Evolutionary conservation across 1,140 invertebrate species (phyloP).

Genomic region (Drosophila cardini): DNA sequence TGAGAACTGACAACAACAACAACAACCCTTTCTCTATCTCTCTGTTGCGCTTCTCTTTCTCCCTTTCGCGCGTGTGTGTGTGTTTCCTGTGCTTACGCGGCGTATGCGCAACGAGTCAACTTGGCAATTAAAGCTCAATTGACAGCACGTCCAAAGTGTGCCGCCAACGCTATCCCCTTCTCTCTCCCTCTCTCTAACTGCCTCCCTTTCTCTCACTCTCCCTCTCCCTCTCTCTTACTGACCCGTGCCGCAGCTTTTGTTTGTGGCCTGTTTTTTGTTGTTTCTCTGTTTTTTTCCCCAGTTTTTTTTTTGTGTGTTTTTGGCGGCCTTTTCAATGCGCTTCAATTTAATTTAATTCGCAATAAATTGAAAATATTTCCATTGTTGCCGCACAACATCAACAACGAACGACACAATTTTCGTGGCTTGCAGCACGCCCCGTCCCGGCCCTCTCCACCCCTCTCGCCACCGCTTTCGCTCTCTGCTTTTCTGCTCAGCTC

Average conservation of each 20-base stretch:
- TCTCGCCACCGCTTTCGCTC: too few species aligned
- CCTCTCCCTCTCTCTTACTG: neutral
- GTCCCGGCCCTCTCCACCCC: neutral
- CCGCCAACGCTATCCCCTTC: constrained; percentile 52
- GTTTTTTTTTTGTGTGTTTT: constrained; percentile 16
- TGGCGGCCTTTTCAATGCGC: constrained; percentile 74
- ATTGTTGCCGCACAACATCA: constrained; percentile 56
- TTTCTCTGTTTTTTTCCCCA: constrained; percentile 39
- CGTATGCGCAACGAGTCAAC: constrained; percentile 53
- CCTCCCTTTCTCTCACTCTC: neutral
- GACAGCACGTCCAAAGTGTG: constrained; percentile 78
- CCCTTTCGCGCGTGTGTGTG: constrained; percentile 11
- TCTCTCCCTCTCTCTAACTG: neutral
- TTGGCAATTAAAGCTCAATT: constrained; percentile 77
- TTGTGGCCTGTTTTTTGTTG: constrained; percentile 46
- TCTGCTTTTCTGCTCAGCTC: neutral
- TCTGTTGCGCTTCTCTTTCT: constrained; percentile 4
- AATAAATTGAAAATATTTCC: constrained; percentile 78
- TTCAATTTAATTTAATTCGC: constrained; percentile 82
- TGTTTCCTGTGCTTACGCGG: constrained; percentile 12
- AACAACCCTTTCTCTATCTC: neutral
- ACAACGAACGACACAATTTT: constrained; percentile 61
- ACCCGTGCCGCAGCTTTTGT: constrained; percentile 48
- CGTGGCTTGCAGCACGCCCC: constrained; percentile 12
- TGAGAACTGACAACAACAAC: constrained; percentile 1